A percentile compares a stretch with the other conserved stretches of the same genome.
phyloP scores from a whole-genome alignment of 2,113 vertebrate genomes.

The Callipepla californica region DNA sequence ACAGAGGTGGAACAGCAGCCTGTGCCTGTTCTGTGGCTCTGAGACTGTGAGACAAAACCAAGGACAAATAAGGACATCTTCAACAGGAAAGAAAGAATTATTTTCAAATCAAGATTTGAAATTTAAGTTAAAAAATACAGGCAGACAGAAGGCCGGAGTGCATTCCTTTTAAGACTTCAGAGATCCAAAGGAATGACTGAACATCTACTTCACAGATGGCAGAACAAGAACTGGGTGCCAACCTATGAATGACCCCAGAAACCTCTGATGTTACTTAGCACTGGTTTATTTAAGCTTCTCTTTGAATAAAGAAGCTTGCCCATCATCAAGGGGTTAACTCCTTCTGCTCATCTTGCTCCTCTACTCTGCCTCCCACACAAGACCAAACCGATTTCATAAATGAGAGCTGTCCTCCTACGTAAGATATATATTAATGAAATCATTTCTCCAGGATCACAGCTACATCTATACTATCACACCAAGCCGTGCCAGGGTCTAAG shows the following conservation, averaged over 20 bases:
- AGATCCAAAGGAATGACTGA: not conserved
- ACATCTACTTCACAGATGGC: not conserved
- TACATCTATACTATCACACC: conserved; percentile 8
- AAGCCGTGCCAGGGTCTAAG: not conserved
- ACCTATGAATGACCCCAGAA: not conserved
- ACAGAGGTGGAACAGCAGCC: fast-evolving
- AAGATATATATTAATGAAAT: conserved; percentile 54
- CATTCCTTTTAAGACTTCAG: not conserved
- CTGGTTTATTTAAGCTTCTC: not conserved
- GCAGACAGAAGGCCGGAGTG: not conserved
- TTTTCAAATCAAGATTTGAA: not conserved
- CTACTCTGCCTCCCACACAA: conserved; percentile 61
- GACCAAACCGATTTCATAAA: conserved; percentile 55
- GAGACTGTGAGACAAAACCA: not conserved
- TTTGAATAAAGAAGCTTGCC: not conserved
- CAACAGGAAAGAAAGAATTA: not conserved
- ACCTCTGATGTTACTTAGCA: not conserved
- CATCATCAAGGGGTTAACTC: conserved; percentile 31
- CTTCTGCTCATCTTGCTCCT: conserved; percentile 42
- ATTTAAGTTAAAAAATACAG: not conserved
- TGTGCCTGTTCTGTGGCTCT: not conserved
- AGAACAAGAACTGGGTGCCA: not conserved
- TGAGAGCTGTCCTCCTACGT: conserved; percentile 66
- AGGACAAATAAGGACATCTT: not conserved
- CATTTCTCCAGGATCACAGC: not conserved